Percentiles rank a stretch among this genome's conserved stretches.
Conservation (phyloP, 2,797 vertebrate genomes). For the Rhabdophis nuchalis region DNA sequence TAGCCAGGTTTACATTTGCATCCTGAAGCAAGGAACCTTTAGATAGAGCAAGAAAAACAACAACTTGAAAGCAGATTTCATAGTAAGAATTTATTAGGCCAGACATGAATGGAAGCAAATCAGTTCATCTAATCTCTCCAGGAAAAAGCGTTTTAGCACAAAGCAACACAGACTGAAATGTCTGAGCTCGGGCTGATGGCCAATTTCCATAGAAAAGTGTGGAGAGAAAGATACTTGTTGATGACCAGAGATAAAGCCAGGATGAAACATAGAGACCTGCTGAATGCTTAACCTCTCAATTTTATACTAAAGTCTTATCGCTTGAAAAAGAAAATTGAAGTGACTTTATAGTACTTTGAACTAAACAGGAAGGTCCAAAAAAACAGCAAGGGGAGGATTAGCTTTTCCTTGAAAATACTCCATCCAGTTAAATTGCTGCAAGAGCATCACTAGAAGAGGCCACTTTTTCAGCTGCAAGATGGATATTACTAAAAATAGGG, state of each 20-base stretch:
- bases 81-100: conserved; percentile 42
- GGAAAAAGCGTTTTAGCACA: conserved; percentile 57
- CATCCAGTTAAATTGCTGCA: conserved; percentile 38
- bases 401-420: conserved; percentile 50
- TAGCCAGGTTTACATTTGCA: conserved; percentile 1
- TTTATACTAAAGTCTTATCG: conserved; percentile 45
- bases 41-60: conserved; percentile 41
- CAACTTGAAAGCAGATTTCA: conserved; percentile 53
- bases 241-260: conserved; percentile 49
- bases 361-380: conserved; percentile 42
- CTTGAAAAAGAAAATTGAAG: conserved; percentile 41
- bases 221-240: conserved; percentile 55
- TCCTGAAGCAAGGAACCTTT: conserved; percentile 32
- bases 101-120: conserved; percentile 58
- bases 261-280: conserved; percentile 19
- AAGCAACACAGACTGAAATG: conserved; percentile 47
- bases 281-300: conserved; percentile 30
- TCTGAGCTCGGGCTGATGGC: conserved; percentile 49
- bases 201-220: conserved; percentile 21
- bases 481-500: not conserved
- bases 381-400: conserved; percentile 43
- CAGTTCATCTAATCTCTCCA: conserved; percentile 60
- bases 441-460: conserved; percentile 17
- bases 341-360: conserved; percentile 58
- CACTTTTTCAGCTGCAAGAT: not conserved